Evolutionary conservation across 2,888 invertebrate genomes (phyloP).

Genomic region (Drosophila nigricruria): DNA sequence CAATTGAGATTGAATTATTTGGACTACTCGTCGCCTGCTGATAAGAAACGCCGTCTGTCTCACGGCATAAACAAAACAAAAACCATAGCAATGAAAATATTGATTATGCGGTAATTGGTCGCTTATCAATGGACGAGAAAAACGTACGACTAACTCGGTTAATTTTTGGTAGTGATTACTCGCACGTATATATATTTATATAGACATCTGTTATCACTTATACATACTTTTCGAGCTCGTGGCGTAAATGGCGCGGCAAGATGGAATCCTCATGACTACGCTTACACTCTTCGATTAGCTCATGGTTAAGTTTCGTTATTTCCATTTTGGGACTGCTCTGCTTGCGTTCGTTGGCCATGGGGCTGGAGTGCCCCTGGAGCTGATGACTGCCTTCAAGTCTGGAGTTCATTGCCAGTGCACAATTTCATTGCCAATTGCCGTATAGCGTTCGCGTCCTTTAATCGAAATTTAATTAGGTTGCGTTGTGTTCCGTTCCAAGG

Average conservation of each 20-base stretch:
- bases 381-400: constrained; percentile 64
- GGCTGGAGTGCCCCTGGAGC: constrained; percentile 50
- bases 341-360: constrained; percentile 72
- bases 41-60: constrained; percentile 45
- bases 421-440: constrained; percentile 66
- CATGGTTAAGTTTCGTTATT: constrained; percentile 81
- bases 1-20: constrained; percentile 10
- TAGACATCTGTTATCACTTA: constrained; percentile 5
- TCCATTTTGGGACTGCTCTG: constrained; percentile 71
- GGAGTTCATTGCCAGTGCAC: constrained; percentile 68
- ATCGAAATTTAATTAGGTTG: constrained; percentile 50
- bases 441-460: constrained; percentile 14
- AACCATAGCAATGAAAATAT: constrained; percentile 29
- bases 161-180: constrained; percentile 5
- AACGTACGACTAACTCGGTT: constrained; percentile 7
- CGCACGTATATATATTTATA: neutral
- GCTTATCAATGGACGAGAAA: constrained; percentile 41
- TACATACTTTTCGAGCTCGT: constrained; percentile 83
- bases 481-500: constrained; percentile 57
- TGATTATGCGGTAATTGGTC: constrained; percentile 53
- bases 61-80: constrained; percentile 20
- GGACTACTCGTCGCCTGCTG: constrained; percentile 18
- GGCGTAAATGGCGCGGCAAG: constrained; percentile 79
- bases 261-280: constrained; percentile 79
- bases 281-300: constrained; percentile 84